Conservation (phyloP, 2,888 invertebrate genomes). For the Ophonus ardosiacus region DNA sequence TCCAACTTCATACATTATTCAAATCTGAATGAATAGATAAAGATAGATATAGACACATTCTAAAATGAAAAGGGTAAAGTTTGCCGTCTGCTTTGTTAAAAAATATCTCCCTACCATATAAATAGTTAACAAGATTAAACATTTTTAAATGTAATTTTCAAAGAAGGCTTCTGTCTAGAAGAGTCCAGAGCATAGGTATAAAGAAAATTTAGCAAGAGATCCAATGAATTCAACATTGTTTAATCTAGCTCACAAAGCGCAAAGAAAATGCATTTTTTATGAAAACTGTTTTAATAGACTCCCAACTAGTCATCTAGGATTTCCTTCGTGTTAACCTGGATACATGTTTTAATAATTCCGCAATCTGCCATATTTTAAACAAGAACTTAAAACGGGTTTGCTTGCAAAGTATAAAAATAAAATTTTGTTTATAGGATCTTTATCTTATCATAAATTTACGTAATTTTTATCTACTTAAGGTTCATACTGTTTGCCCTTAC, state of each 20-base stretch:
- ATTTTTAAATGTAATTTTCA: conserved; percentile 34
- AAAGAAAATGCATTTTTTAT: conserved; percentile 54
- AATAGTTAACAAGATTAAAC: conserved; percentile 11
- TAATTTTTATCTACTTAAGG: conserved; percentile 39
- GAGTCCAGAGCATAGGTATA: background rate
- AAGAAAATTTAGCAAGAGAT: background rate
- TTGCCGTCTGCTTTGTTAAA: background rate
- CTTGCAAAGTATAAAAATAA: background rate
- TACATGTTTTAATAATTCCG: conserved; percentile 41
- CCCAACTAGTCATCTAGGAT: conserved; percentile 17
- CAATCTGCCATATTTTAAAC: background rate
- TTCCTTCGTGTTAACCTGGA: conserved; percentile 29
- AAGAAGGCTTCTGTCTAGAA: background rate
- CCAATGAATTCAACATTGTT: conserved; percentile 57
- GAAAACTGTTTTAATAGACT: conserved; percentile 56
- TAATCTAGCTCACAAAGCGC: conserved; percentile 56
- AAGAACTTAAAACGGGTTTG: background rate
- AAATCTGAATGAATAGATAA: background rate
- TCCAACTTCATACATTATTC: background rate
- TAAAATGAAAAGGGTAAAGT: background rate
- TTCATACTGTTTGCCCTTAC: conserved; percentile 43
- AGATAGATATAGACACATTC: background rate
- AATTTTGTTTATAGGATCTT: conserved; percentile 25
- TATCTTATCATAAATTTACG: conserved; percentile 53
- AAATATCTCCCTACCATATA: background rate